Evolutionary conservation across 2,888 invertebrate genomes (phyloP).

Genomic region (Caenorhabditis imperialis): DNA sequence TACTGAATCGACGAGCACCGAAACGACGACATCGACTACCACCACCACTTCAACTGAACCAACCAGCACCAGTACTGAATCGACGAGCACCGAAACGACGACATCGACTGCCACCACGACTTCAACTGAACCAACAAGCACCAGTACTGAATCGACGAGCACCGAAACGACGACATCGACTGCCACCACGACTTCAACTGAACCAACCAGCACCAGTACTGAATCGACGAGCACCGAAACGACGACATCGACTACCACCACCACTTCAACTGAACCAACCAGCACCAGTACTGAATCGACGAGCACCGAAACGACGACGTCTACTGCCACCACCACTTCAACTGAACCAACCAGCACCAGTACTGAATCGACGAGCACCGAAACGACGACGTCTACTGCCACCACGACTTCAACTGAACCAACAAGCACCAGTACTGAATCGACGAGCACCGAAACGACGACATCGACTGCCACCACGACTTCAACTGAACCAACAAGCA

Average conservation of each 20-base stretch:
- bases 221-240: too few relatives aligned
- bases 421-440: neutral
- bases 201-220: too few relatives aligned
- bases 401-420: neutral
- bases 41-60: neutral
- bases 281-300: neutral
- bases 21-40: neutral
- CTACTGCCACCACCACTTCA: neutral
- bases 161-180: too few relatives aligned
- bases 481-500: neutral
- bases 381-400: neutral
- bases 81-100: too few relatives aligned
- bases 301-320: neutral
- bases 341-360: neutral
- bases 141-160: too few relatives aligned
- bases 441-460: neutral
- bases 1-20: neutral
- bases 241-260: neutral
- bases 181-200: too few relatives aligned
- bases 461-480: neutral
- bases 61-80: neutral
- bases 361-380: neutral
- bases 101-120: too few relatives aligned
- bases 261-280: too few relatives aligned
- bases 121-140: too few relatives aligned